A percentile compares a stretch with the other conserved stretches of the same genome.
These are phyloP conservation scores for Hesperophylax magnus DNA, from an alignment of 1,140 invertebrate genomes.

Conservation along the genomic window DNA sequence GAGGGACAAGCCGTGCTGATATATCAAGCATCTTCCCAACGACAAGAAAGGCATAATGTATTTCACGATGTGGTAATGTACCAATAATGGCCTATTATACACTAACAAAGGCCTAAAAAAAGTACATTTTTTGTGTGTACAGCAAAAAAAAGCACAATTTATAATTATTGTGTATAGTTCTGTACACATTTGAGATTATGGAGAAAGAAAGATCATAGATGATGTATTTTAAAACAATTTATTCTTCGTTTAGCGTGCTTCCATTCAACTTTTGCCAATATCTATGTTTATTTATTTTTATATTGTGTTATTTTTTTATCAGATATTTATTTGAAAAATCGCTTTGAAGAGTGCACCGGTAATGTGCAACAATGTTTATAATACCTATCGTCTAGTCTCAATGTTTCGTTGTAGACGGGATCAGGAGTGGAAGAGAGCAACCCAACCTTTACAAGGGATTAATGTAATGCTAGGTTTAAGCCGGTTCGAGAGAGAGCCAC, in stretches of 20 bases:
- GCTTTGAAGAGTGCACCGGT: background rate
- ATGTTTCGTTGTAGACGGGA: background rate
- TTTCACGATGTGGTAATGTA: background rate
- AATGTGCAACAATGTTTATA: background rate
- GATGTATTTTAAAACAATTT: background rate
- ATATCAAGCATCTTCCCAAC: too few species aligned
- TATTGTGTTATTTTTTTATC: background rate
- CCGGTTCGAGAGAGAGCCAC: conserved; percentile 4
- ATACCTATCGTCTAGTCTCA: conserved; percentile 4
- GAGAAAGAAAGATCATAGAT: conserved; percentile 4
- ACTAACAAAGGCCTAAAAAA: background rate
- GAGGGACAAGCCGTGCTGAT: too few species aligned
- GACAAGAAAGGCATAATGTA: background rate
- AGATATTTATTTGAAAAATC: too few species aligned
- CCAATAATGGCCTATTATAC: background rate
- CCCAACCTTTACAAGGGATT: conserved; percentile 36
- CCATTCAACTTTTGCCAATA: conserved; percentile 11
- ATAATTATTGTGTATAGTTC: background rate
- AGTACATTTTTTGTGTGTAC: too few species aligned
- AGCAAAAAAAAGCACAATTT: too few species aligned
- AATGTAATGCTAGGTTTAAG: conserved; percentile 23
- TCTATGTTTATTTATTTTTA: background rate
- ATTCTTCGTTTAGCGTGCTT: conserved; percentile 8
- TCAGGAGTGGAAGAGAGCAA: background rate
- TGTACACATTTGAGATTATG: background rate